Percentiles rank a stretch among this genome's conserved stretches.
These are phyloP conservation scores for Benthosema pterotum DNA, from an alignment of 2,797 vertebrate genomes.

Conservation along the genomic window DNA sequence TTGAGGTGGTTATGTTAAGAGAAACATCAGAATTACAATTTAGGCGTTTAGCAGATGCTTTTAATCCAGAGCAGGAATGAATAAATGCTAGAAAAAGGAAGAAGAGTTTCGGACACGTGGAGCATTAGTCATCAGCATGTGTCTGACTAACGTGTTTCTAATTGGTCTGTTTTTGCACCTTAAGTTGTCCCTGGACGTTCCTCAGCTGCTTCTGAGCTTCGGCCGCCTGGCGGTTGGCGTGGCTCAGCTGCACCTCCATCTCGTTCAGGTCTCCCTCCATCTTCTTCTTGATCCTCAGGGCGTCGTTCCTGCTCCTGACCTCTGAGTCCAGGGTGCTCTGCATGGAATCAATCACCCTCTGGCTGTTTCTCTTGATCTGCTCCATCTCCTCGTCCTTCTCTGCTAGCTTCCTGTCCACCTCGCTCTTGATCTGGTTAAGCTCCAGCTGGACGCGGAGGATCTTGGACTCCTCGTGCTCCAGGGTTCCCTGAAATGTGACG, in stretches of 20 bases:
- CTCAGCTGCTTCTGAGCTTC: constrained; percentile 89
- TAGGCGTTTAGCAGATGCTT: too few species aligned
- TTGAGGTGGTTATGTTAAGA: too few species aligned
- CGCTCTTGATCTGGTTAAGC: constrained; percentile 86
- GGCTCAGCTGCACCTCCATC: constrained; percentile 90
- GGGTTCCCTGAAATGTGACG: constrained; percentile 73
- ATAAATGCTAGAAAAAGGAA: too few species aligned
- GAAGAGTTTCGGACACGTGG: too few species aligned
- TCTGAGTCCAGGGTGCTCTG: constrained; percentile 86
- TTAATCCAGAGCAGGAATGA: too few species aligned
- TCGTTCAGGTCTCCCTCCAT: constrained; percentile 89
- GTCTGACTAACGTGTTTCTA: too few species aligned
- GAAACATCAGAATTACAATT: too few species aligned
- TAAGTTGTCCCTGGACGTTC: constrained; percentile 84
- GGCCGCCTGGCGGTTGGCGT: constrained; percentile 82
- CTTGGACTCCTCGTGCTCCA: constrained; percentile 90
- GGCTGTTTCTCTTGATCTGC: constrained; percentile 81
- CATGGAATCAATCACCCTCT: constrained; percentile 80
- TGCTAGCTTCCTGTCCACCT: constrained; percentile 84
- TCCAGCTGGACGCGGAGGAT: constrained; percentile 87
- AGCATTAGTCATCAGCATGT: too few species aligned
- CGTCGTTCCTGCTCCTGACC: constrained; percentile 87
- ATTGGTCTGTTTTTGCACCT: constrained; percentile 70
- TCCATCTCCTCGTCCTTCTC: constrained; percentile 89
- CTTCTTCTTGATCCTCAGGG: constrained; percentile 90